Evolutionary conservation across 2,113 vertebrate species (phyloP), one percentile per base, ranked within the genome.

Genomic region (Drymodes brunneopygia): DNA sequence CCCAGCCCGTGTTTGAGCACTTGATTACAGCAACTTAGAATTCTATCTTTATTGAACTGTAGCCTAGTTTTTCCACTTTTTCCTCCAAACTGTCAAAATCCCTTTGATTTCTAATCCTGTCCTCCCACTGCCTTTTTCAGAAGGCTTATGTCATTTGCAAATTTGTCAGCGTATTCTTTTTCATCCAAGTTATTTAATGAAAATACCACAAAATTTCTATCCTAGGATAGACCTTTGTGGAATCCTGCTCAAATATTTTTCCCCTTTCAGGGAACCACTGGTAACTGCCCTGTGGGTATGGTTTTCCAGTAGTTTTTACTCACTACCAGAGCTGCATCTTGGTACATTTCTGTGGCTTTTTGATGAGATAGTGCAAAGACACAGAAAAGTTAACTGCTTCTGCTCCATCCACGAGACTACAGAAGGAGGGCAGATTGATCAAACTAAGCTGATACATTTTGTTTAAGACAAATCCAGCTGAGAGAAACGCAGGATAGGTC

Each of bases 71-170:
- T 88, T 72, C 22, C 19, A 44, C 54, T 56, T 92, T 47, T 67
- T 82, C 54, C 44, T 92, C 22, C 58, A 56, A 88, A 80, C 66
- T 77, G 28, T 72, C 75, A 88, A 88, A 79, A 90, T 65, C 31
- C 28, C 70, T 90, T 67, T 88, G 62, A 92, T 86, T 88, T 94
- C 58, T 94, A 90, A 92, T 73, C 75, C 67, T 70, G 75, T 82
- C 62, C 77, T 95, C 62, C 67, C 75, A 91, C 75, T 57, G 67
- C 18, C 58, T 88, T 58, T 91, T 83, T n/a, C 28, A 91, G 42
- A 28, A 91, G 60, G 50, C 81, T 66, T 65, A 53, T 48, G 25
- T 73, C 9, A 70, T 61, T 62, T 88, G 86, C 83, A 92, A 50
- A 81, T 88, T 86, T 44, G 23, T 56, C 60, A 77, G 54, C 3